Evolutionary conservation across 1,140 invertebrate species (phyloP).

Genomic region (Saccostrea cuccullata): DNA sequence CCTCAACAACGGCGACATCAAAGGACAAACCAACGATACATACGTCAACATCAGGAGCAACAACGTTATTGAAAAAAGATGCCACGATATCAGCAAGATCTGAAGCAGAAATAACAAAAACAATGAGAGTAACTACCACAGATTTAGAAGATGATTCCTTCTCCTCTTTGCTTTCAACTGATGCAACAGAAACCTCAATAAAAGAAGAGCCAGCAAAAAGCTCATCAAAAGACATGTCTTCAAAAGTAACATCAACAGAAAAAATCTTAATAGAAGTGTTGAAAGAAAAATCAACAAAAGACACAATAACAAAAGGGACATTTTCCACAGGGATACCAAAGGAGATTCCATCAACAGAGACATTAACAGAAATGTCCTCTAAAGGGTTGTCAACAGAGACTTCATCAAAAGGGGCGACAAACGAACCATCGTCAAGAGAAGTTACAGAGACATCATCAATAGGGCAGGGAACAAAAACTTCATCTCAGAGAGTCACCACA

Average conservation of each 20-base stretch:
- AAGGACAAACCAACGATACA: too few relatives aligned
- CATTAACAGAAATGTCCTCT: background rate
- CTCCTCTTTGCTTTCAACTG: background rate
- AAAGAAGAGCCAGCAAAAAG: background rate
- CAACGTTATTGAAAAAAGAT: background rate
- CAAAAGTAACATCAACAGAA: background rate
- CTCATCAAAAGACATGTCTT: background rate
- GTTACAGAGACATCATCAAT: too few relatives aligned
- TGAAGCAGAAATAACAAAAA: background rate
- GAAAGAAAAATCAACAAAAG: background rate
- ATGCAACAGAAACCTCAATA: background rate
- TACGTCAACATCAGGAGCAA: background rate
- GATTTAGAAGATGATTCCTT: background rate
- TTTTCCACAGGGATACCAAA: background rate
- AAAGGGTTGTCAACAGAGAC: too few relatives aligned
- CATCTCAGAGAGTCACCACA: too few relatives aligned
- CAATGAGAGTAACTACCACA: background rate
- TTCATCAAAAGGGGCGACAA: too few relatives aligned
- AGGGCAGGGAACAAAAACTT: too few relatives aligned
- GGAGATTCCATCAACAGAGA: background rate
- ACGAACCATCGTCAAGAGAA: too few relatives aligned
- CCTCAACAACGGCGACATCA: too few relatives aligned
- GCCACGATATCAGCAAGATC: background rate
- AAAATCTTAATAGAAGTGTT: background rate
- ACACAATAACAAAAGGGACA: background rate